These are phyloP conservation scores for Danionella cerebrum DNA, from an alignment of 2,113 vertebrate species.

Conservation along the genomic window DNA sequence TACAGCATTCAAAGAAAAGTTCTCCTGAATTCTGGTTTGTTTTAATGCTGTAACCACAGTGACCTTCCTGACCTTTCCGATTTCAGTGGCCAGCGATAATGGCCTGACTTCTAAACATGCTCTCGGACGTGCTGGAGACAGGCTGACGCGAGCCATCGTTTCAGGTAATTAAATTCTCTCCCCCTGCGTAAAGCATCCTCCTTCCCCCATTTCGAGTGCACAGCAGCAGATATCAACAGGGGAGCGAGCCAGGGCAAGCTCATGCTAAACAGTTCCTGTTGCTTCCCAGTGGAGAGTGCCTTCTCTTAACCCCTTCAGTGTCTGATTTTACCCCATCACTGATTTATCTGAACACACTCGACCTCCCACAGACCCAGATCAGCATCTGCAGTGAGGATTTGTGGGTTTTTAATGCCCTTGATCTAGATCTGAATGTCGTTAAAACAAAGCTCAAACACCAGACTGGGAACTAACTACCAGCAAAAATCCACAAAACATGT, in stretches of 20 bases:
- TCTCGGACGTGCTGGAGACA: constrained; percentile 30
- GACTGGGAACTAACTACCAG: too few species aligned
- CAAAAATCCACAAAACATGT: too few species aligned
- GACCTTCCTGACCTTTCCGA: constrained; percentile 29
- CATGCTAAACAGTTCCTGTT: constrained; percentile 51
- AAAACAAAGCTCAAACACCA: too few species aligned
- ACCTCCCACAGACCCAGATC: constrained; percentile 26
- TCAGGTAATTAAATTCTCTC: constrained; percentile 46
- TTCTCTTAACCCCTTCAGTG: constrained; percentile 45
- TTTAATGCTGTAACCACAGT: constrained; percentile 10
- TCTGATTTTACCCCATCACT: constrained; percentile 54
- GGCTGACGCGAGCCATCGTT: constrained; percentile 42
- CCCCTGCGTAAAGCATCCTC: constrained; percentile 42
- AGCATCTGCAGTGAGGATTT: constrained; percentile 3
- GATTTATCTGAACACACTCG: constrained; percentile 39
- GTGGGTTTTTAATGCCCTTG: too few species aligned
- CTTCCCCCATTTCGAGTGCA: constrained; percentile 24
- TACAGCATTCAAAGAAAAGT: too few species aligned
- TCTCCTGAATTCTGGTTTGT: background rate
- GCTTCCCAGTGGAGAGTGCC: constrained; percentile 41
- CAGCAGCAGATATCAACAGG: background rate
- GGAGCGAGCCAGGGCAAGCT: constrained; percentile 35
- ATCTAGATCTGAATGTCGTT: too few species aligned
- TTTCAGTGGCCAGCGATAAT: constrained; percentile 23
- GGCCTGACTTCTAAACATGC: constrained; percentile 34